Percentiles rank a stretch among this genome's conserved stretches.
Conservation (phyloP, 2,113 vertebrate genomes). For the Pampusana beccarii region DNA sequence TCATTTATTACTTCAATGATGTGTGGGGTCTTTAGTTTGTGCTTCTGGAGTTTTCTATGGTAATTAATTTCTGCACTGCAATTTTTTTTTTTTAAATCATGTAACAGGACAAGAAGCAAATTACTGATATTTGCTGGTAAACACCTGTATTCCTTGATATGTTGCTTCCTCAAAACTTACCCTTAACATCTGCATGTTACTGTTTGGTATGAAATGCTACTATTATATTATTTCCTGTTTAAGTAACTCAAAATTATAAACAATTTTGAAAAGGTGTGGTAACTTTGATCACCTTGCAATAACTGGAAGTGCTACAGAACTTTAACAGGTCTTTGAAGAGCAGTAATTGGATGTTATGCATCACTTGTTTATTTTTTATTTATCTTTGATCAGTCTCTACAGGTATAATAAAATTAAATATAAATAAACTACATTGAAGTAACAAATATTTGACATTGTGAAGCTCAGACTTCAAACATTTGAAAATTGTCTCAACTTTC, state of each 20-base stretch:
- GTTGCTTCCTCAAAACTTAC: neutral
- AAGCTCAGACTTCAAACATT: neutral
- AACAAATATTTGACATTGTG: neutral
- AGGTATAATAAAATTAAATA: neutral
- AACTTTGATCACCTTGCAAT: conserved; percentile 21
- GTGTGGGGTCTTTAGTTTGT: neutral
- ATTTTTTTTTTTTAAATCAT: neutral
- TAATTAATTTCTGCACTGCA: neutral
- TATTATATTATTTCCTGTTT: neutral
- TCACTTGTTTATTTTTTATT: neutral
- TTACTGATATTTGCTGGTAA: neutral
- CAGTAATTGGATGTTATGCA: neutral
- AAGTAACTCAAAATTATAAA: neutral
- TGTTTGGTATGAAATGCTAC: neutral
- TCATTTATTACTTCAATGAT: neutral
- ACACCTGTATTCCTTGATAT: neutral
- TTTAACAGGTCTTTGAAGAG: conserved; percentile 20
- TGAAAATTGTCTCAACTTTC: neutral
- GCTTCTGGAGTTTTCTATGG: neutral
- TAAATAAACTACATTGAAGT: neutral
- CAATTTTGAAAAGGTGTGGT: conserved; percentile 17
- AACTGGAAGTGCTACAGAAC: neutral
- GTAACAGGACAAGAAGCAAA: neutral
- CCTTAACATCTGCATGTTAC: neutral
- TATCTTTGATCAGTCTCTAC: conserved; percentile 33